phyloP scores from a whole-genome alignment of 2,888 invertebrate species.

The Chalcosyrphus nemorum region DNA sequence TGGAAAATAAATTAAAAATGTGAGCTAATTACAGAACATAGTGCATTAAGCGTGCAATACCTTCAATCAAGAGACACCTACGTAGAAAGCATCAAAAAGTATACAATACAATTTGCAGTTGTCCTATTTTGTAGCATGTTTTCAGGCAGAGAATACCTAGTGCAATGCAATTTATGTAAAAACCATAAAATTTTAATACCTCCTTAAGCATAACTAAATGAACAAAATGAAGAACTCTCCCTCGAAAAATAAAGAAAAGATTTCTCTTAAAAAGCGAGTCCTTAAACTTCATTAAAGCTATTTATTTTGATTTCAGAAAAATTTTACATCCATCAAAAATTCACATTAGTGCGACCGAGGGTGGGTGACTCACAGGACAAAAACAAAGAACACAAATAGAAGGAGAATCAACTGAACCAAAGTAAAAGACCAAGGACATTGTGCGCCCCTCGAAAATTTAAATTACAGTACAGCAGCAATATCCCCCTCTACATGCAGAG shows the following conservation, averaged over 20 bases:
- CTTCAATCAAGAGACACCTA: neutral
- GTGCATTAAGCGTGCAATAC: neutral
- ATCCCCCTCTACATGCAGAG: neutral
- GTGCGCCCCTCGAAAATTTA: neutral
- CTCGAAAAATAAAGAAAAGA: neutral
- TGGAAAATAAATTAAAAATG: neutral
- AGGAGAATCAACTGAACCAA: neutral
- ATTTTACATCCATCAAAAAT: constrained; percentile 15
- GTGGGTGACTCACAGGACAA: too few relatives aligned
- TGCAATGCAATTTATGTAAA: neutral
- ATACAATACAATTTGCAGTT: too few relatives aligned
- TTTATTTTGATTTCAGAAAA: constrained; percentile 15
- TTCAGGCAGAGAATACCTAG: neutral
- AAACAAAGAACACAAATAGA: neutral
- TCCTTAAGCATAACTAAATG: neutral
- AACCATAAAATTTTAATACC: neutral
- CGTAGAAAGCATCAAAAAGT: too few relatives aligned
- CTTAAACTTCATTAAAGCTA: constrained; percentile 15
- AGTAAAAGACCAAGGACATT: constrained; percentile 4
- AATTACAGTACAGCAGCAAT: neutral
- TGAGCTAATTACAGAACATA: neutral
- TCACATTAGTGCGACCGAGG: constrained; percentile 5
- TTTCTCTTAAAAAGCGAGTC: neutral
- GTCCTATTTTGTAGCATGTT: too few relatives aligned
- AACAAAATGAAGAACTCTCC: neutral